Conservation (phyloP, 2,888 invertebrate genomes). For the Belgica antarctica region DNA sequence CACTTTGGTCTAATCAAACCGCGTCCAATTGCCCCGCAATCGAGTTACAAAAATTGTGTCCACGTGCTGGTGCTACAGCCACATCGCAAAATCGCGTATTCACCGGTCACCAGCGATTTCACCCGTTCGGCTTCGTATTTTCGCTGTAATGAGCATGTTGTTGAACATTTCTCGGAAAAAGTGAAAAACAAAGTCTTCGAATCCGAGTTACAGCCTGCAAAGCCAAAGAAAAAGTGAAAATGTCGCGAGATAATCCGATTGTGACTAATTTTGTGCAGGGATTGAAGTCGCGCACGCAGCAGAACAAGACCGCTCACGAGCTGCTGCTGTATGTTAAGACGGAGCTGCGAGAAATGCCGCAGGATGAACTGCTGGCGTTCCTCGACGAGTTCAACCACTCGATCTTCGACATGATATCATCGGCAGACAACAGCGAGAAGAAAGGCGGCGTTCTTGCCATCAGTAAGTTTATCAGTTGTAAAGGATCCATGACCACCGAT, state of each 20-base stretch:
- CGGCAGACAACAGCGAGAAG: slow-evolving; percentile 87
- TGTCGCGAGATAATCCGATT: slow-evolving; percentile 33
- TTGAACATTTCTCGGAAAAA: too few relatives aligned
- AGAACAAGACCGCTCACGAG: slow-evolving; percentile 84
- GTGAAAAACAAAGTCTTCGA: too few relatives aligned
- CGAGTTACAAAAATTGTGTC: too few relatives aligned
- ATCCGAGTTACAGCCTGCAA: too few relatives aligned
- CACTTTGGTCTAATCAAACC: too few relatives aligned
- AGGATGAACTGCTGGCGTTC: slow-evolving; percentile 85
- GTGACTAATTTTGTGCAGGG: slow-evolving; percentile 54
- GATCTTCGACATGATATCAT: slow-evolving; percentile 94
- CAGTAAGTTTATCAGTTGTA: slow-evolving; percentile 57
- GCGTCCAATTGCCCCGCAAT: too few relatives aligned
- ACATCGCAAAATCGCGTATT: too few relatives aligned
- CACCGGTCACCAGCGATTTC: too few relatives aligned
- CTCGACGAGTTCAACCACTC: slow-evolving; percentile 94
- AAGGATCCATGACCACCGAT: too few relatives aligned
- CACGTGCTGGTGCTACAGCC: too few relatives aligned
- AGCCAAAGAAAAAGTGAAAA: background rate
- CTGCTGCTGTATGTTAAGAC: slow-evolving; percentile 88
- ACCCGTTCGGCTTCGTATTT: too few relatives aligned
- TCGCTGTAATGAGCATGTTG: too few relatives aligned
- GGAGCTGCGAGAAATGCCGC: slow-evolving; percentile 82
- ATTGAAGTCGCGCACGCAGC: slow-evolving; percentile 82
- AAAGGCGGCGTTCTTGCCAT: slow-evolving; percentile 95